Evolutionary conservation across 2,888 invertebrate genomes (phyloP), one percentile per base, ranked within the genome.

Genomic region (Eristalis intricaria): DNA sequence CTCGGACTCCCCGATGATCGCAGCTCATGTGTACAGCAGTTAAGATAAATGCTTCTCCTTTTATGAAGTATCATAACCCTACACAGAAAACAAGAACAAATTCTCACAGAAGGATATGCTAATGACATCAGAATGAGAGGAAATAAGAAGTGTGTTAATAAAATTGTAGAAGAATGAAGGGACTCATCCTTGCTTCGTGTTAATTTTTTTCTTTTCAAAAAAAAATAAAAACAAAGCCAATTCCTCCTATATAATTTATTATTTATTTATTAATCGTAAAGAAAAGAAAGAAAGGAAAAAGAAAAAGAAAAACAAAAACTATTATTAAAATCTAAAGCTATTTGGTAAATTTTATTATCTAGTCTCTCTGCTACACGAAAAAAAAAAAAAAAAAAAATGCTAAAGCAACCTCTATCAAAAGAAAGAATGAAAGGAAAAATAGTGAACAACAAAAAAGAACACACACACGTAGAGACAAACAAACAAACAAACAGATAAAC

Each of bases 181-280:
- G 23, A 61, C 7, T 2, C 61, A 22, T 29, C 23, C 0, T 23
- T 23, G 8, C 22, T 26, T 26, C 60, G 19, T 61, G 4, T 13
- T 61, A 26, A 26, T 61, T 56, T 19, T 56, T 56, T 56, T 38
- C 38, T 38, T 38, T 13, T 32, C 32, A 32, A 32, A 32, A 8
- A 5, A 29, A 5, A 29, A 29, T 0, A 29, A 2, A 26, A 11
- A 40, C 1, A 26, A 65, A 29, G 5, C 64, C 50, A 10, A 58
- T 35, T 81, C 64, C 26, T 73, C 61, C 69, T 35, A 19, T 73
- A 50, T n/a, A 50, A 64, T 35, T 60, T 60, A 65, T 60, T 61
- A 76, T 82, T 76, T 61, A 76, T 82, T 82, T 71, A 50, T 66
- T 32, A 74, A 76, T 61, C 56, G 26, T 23, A 66, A 50, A 22